Evolutionary conservation across 2,797 vertebrate genomes (phyloP).

Genomic region (Morelia viridis): DNA sequence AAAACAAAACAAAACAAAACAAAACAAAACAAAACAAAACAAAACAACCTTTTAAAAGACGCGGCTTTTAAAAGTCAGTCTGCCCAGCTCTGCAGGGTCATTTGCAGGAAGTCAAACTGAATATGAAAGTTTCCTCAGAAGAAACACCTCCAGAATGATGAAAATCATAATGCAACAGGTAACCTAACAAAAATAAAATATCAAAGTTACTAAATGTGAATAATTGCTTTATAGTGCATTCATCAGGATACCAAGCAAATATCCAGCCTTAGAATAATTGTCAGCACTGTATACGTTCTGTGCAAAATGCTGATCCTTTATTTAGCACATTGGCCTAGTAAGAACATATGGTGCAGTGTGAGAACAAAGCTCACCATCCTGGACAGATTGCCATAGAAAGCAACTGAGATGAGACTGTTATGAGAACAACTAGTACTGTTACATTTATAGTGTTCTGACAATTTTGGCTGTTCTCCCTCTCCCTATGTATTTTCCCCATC

Average conservation of each 20-base stretch:
- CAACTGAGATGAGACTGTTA: constrained; percentile 25
- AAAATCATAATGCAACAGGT: constrained; percentile 26
- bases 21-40: not conserved
- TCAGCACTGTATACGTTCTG: constrained; percentile 16
- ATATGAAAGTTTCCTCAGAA: not conserved
- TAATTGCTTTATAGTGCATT: not conserved
- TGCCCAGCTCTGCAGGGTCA: not conserved
- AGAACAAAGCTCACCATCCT: constrained; percentile 45
- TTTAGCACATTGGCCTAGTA: constrained; percentile 31
- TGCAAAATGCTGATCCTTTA: constrained; percentile 44
- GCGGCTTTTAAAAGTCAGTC: not conserved
- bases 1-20: not conserved
- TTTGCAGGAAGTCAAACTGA: constrained; percentile 1
- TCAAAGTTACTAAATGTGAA: not conserved
- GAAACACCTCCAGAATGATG: not conserved
- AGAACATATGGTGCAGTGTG: constrained; percentile 51
- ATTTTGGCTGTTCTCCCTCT: constrained; percentile 46
- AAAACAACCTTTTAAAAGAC: not conserved
- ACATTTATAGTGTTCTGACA: constrained; percentile 39
- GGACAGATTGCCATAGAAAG: constrained; percentile 51
- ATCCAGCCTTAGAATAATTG: constrained; percentile 39
- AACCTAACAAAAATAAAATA: constrained; percentile 5
- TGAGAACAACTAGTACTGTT: constrained; percentile 46
- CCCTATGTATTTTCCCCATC: constrained; percentile 45
- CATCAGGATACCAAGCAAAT: constrained; percentile 25